These are phyloP conservation scores for Saccopteryx leptura DNA, from an alignment of 2,113 vertebrate genomes.

Conservation along the genomic window DNA sequence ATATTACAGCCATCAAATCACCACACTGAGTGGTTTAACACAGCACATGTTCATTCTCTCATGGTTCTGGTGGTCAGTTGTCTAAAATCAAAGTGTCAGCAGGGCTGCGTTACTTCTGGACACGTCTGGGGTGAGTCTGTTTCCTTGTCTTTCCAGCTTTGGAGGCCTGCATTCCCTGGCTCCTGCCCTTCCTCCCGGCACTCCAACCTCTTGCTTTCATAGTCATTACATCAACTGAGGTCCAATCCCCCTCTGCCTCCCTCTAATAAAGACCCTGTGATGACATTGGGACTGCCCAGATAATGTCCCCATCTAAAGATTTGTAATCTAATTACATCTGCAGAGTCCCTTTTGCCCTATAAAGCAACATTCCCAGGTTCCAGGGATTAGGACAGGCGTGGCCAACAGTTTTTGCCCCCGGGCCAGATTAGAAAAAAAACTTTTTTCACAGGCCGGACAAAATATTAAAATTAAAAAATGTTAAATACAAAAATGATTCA, in stretches of 20 bases:
- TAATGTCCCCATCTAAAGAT: background rate
- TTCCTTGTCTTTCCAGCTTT: background rate
- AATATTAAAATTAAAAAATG: too few species aligned
- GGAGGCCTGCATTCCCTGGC: background rate
- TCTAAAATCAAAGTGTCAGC: background rate
- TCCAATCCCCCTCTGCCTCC: background rate
- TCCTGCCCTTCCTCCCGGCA: background rate
- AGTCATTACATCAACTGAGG: background rate
- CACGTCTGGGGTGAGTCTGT: background rate
- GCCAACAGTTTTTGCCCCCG: too few species aligned
- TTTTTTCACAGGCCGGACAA: too few species aligned
- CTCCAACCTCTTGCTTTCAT: background rate
- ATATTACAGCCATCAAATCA: background rate
- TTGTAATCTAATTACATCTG: background rate
- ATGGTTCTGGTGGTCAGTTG: background rate
- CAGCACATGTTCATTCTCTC: background rate
- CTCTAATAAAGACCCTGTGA: background rate
- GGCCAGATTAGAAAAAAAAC: too few species aligned
- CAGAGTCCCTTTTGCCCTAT: background rate
- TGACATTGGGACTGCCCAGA: too few species aligned
- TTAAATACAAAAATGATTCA: too few species aligned
- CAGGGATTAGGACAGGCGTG: background rate
- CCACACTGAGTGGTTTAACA: background rate
- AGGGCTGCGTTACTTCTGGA: background rate
- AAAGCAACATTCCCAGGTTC: too few species aligned